Base-by-base conservation (phyloP, 2,888 invertebrate genomes). In the Xanthorhoe designata region DNA sequence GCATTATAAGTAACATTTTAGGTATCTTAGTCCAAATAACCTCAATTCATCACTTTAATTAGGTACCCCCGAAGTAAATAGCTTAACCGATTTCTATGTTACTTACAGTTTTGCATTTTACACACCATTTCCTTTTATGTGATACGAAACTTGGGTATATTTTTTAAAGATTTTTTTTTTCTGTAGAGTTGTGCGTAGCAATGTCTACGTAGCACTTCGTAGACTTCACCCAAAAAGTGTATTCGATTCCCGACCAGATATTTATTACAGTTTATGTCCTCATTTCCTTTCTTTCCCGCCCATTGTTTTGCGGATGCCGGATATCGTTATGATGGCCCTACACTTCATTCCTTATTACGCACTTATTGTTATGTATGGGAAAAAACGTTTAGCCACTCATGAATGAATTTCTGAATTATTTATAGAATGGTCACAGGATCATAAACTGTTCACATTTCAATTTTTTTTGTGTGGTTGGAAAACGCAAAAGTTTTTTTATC, bases 301-400 rank as follows among this genome's bases (percentile, higher is more conserved):
- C 64, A 65, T 68, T 70, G 58, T 68, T 63, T 60, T 19, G 9
- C 68, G 75, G 76, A 76, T 76, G 61, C 58, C 66, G 77, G 76
- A 79, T 76, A 79, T 73, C 60, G 55, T 68, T 70, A 66, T 70
- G 71, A 69, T 78, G 75, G 35, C 73, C 76, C 76, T 73, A 69
- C 71, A 75, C 76, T 74, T 66, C 70, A 74, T 75, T 58, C 42
- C 17, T 54, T 62, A 66, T 59, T 51, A 62, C 42, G 15, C 50
- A 55, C 19, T 59, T 61, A 61, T 57, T 66, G 47, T 61, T 57
- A 60, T 50, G 54, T 45, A 64, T 64, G 55, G 55, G 60, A 55
- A 59, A 64, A 57, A 54, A 50, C 58, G 42, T 54, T 54, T 15
- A 50, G 49, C 47, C 18, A 49, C 42, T 64, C 38, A 51, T 55